phyloP scores from a whole-genome alignment of 2,113 vertebrate species.

The Neoarius graeffei region DNA sequence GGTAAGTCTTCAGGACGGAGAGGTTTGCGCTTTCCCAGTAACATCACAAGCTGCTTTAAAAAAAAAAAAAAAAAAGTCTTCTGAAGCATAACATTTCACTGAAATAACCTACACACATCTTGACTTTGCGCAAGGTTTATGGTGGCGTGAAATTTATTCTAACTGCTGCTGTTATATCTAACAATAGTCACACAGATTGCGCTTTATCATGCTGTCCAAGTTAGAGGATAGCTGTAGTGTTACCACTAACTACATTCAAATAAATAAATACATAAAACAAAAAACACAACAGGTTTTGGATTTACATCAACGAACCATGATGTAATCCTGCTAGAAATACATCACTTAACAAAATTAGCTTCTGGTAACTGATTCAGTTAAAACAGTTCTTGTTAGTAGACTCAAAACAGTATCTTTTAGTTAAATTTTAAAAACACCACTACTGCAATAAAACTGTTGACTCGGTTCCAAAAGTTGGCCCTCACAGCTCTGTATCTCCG shows the following conservation, averaged over 20 bases:
- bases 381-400: neutral
- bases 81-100: neutral
- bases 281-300: neutral
- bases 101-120: neutral
- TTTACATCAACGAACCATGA: neutral
- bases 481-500: slow-evolving; percentile 96
- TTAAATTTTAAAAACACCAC: slow-evolving; percentile 2
- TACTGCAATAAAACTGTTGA: neutral
- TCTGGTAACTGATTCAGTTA: neutral
- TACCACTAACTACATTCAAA: neutral
- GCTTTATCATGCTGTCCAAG: neutral
- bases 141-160: neutral
- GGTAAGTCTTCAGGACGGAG: neutral
- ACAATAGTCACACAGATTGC: neutral
- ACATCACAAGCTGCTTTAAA: neutral
- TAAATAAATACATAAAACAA: neutral
- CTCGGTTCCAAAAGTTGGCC: slow-evolving; percentile 42
- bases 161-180: neutral
- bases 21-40: neutral
- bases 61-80: neutral
- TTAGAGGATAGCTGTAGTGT: neutral
- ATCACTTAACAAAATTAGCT: neutral
- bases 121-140: neutral
- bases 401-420: slow-evolving; percentile 7
- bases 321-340: neutral